A percentile compares a stretch with the other conserved stretches of the same genome.
These are phyloP conservation scores for Sminthurinus aureus DNA, from an alignment of 2,888 invertebrate genomes.

Conservation along the genomic window DNA sequence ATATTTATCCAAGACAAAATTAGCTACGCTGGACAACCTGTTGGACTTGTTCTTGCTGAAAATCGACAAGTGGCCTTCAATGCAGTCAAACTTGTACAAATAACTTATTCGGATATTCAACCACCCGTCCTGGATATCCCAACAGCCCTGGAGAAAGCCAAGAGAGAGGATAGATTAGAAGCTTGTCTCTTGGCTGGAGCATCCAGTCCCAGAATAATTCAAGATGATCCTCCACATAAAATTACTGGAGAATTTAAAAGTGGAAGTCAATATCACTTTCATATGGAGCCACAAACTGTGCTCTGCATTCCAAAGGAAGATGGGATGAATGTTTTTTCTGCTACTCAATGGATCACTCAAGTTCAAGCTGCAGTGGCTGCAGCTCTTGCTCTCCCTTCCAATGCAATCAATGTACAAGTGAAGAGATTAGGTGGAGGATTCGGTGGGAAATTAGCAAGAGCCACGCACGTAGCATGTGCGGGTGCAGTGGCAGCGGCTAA, in stretches of 20 bases:
- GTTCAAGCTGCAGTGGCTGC: constrained; percentile 69
- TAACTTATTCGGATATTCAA: constrained; percentile 62
- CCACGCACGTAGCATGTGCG: constrained; percentile 70
- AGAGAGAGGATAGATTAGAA: constrained; percentile 39
- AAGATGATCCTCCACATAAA: constrained; percentile 60
- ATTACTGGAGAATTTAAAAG: constrained; percentile 66
- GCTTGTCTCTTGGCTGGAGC: not conserved
- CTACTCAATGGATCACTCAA: constrained; percentile 73
- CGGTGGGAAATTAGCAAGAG: constrained; percentile 76
- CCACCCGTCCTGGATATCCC: constrained; percentile 62
- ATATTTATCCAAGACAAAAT: constrained; percentile 62
- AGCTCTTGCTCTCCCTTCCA: constrained; percentile 68
- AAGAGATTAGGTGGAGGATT: constrained; percentile 82
- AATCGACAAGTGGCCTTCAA: constrained; percentile 59
- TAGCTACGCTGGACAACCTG: constrained; percentile 62
- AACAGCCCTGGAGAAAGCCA: constrained; percentile 61
- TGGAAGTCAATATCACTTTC: constrained; percentile 76
- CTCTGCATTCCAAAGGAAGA: constrained; percentile 75
- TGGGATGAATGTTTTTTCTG: constrained; percentile 68
- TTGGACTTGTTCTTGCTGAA: constrained; percentile 63
- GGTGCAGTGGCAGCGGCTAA: constrained; percentile 75
- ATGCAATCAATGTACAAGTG: constrained; percentile 74
- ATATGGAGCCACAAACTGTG: constrained; percentile 77
- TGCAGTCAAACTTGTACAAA: constrained; percentile 62
- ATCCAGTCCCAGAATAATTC: not conserved